phyloP scores from a whole-genome alignment of 2,797 vertebrate species.

The Cynodonichthys magdalenae region DNA sequence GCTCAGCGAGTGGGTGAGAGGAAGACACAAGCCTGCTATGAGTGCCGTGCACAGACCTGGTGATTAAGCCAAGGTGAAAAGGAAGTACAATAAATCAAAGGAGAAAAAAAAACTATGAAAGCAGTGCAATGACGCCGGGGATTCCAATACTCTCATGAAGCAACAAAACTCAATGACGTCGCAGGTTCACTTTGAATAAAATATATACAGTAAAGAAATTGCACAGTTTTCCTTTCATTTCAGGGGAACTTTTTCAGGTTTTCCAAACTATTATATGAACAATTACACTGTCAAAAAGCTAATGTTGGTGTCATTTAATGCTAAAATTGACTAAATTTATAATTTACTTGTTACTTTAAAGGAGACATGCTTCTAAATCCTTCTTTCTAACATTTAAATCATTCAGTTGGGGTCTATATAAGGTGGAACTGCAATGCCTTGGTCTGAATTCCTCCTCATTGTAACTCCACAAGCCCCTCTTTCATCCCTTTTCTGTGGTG shows the following conservation, averaged over 20 bases:
- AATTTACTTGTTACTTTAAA: too few species aligned
- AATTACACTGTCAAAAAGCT: too few species aligned
- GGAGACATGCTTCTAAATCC: too few species aligned
- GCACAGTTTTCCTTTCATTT: background rate
- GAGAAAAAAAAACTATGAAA: slow-evolving; percentile 29
- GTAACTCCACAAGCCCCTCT: too few species aligned
- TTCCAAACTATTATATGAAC: background rate
- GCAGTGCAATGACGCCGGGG: slow-evolving; percentile 41
- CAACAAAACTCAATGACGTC: background rate
- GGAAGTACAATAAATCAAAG: slow-evolving; percentile 51
- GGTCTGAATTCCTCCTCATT: too few species aligned
- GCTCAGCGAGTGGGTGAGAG: slow-evolving; percentile 62
- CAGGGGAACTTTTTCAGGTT: background rate
- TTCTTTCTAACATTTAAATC: too few species aligned
- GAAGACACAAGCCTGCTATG: slow-evolving; percentile 56
- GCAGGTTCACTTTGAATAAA: slow-evolving; percentile 2
- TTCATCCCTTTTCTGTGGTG: too few species aligned
- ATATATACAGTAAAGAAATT: background rate
- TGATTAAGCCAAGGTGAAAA: slow-evolving; percentile 60
- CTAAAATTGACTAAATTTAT: too few species aligned
- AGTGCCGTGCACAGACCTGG: slow-evolving; percentile 43
- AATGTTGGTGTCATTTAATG: too few species aligned
- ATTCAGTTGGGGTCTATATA: too few species aligned
- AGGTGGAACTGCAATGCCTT: too few species aligned
- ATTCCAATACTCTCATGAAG: slow-evolving; percentile 4